Evolutionary conservation across 2,113 vertebrate genomes (phyloP), one percentile per base, ranked within the genome.

Genomic region (Neomonachus schauinslandi): DNA sequence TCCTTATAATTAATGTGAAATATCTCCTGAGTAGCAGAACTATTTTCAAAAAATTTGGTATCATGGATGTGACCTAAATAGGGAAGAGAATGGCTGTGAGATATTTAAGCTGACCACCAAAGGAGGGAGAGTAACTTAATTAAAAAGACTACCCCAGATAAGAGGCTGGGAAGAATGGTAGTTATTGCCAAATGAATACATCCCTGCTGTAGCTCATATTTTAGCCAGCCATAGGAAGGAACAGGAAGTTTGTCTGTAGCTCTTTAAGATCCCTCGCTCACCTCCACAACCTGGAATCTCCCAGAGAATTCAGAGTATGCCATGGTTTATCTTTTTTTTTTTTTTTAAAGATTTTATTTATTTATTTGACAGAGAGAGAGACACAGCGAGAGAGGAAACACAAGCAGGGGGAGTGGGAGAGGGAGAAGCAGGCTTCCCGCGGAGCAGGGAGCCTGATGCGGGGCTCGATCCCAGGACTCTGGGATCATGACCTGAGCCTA

Each of bases 41-140:
- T 61, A 83, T 87, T 95, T 91, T 83, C 83, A 76, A 51, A 82
- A 71, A 94, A 72, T 89, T 84, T 94, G 16, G 18, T 87, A 39
- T 69, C 85, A 71, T 90, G 24, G n/a, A 59, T 89, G 6, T 49
- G 69, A 15, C 14, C 79, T 95, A 96, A 69, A 89, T 80, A 86
- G 72, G 51, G 82, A 96, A 89, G 53, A 91, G 93, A 89, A 93
- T 55, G 28, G 42, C 14, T 59, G 4, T 42, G 39, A 80, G 59
- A 61, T 72, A 80, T 9, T 39, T 39, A 63, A 63, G 80, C 36
- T 55, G 69, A 77, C 18, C 69, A 6, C 31, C 24, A 90, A 21
- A 51, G 21, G 57, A 86, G 59, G 71, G 97, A 82, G 36, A 72
- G 42, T 53, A 85, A 81, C 28, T 72, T 81, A 76, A 88, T 85